Conservation (phyloP, 2,888 invertebrate species). For the Xiphydria camelus region DNA sequence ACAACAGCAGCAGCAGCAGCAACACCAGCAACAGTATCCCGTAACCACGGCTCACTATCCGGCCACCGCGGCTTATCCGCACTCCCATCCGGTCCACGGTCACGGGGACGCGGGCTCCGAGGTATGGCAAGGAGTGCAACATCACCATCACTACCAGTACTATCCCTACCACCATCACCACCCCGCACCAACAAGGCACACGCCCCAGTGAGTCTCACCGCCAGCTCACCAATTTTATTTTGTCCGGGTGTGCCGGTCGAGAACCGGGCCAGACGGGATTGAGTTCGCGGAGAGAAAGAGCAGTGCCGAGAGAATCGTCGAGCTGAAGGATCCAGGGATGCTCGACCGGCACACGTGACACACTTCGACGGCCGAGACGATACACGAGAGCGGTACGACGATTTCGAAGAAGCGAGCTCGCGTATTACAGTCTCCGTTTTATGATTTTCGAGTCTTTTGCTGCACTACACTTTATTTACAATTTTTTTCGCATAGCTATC, state of each 20-base stretch:
- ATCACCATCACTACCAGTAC: conserved; percentile 68
- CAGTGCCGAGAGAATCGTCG: no score
- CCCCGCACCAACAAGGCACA: conserved; percentile 59
- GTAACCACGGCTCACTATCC: conserved; percentile 48
- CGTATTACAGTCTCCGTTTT: no score
- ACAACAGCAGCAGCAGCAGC: no score
- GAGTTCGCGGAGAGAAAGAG: no score
- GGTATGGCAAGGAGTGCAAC: conserved; percentile 64
- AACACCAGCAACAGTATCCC: conserved; percentile 41
- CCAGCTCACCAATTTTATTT: conserved; percentile 49
- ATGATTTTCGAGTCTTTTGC: no score
- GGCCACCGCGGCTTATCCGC: conserved; percentile 47
- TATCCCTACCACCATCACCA: conserved; percentile 67
- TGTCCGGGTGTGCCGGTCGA: no score
- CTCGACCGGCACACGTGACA: no score
- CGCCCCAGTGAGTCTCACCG: conserved; percentile 64
- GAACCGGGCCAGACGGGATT: no score
- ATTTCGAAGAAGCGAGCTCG: no score
- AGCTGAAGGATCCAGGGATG: no score
- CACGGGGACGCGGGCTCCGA: conserved; percentile 62
- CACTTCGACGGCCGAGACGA: no score
- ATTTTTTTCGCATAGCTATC: conserved; percentile 1
- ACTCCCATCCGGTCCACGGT: conserved; percentile 50
- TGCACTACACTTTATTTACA: not conserved
- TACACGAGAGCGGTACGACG: no score